Percentiles rank a stretch among this genome's conserved stretches.
Evolutionary conservation across 2,113 vertebrate species (phyloP).

Genomic region (Melanotaenia duboulayi): DNA sequence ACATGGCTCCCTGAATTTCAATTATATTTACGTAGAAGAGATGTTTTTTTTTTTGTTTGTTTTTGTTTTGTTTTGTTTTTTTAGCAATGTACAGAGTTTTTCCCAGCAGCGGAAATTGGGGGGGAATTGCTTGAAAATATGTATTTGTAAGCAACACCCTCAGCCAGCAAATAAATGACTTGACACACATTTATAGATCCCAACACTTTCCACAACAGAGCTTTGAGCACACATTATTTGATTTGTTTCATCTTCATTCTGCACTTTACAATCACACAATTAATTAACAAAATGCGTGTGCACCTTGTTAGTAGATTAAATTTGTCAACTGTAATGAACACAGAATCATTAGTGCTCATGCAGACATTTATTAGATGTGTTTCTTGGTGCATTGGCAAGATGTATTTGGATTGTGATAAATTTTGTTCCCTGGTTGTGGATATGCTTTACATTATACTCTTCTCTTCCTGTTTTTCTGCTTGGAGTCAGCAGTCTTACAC

Average conservation of each 20-base stretch:
- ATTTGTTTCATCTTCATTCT: slow-evolving; percentile 56
- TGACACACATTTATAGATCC: slow-evolving; percentile 17
- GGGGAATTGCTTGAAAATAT: background rate
- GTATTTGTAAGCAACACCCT: background rate
- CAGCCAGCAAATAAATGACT: background rate
- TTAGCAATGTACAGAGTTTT: background rate
- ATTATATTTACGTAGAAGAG: background rate
- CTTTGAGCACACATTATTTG: slow-evolving; percentile 22
- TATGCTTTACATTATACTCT: slow-evolving; percentile 4
- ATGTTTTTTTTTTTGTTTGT: background rate
- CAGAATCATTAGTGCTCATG: slow-evolving; percentile 45
- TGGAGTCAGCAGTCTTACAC: background rate
- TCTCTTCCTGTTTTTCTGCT: background rate
- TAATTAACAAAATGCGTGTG: slow-evolving; percentile 57
- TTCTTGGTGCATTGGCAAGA: slow-evolving; percentile 36
- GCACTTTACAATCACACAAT: slow-evolving; percentile 45
- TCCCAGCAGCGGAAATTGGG: background rate
- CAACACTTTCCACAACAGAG: slow-evolving; percentile 14
- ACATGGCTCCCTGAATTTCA: slow-evolving; percentile 4
- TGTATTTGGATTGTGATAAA: slow-evolving; percentile 28
- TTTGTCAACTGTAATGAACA: slow-evolving; percentile 51
- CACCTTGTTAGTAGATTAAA: slow-evolving; percentile 54
- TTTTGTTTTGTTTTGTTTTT: too few relatives aligned
- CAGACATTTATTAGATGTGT: slow-evolving; percentile 45
- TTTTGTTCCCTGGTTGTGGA: slow-evolving; percentile 7